These are phyloP conservation scores for Drosophila nigritarsus DNA, from an alignment of 2,888 invertebrate species.

Conservation along the genomic window DNA sequence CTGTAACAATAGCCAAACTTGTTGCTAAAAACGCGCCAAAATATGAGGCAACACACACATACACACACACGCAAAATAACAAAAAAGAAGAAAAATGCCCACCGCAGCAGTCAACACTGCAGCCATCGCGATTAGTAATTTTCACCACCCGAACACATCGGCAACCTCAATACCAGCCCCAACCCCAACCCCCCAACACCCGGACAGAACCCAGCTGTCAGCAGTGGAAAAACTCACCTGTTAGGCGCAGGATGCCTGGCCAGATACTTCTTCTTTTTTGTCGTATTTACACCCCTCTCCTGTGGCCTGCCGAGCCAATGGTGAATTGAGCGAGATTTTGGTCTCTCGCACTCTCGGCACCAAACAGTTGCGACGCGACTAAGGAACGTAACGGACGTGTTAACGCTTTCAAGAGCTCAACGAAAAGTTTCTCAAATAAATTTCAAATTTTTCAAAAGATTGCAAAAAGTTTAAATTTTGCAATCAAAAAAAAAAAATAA, in stretches of 20 bases:
- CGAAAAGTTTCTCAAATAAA: constrained; percentile 36
- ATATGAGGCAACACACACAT: constrained; percentile 12
- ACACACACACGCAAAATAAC: background rate
- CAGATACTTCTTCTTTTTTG: constrained; percentile 18
- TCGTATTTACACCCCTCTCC: background rate
- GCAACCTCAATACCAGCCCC: constrained; percentile 1
- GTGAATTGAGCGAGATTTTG: constrained; percentile 57
- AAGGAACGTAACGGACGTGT: constrained; percentile 69
- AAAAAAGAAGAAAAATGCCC: constrained; percentile 45
- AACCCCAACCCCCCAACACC: constrained; percentile 7
- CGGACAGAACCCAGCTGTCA: constrained; percentile 26
- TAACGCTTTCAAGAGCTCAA: constrained; percentile 40
- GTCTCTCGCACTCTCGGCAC: constrained; percentile 29
- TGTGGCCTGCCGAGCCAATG: constrained; percentile 36
- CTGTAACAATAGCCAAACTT: constrained; percentile 54
- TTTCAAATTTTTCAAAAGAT: constrained; percentile 27
- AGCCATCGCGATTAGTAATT: constrained; percentile 69
- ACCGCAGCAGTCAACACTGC: constrained; percentile 75
- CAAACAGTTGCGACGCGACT: constrained; percentile 73
- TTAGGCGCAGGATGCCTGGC: constrained; percentile 69
- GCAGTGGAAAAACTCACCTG: constrained; percentile 67
- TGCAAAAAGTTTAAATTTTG: constrained; percentile 10
- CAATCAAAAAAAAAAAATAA: background rate
- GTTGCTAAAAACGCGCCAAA: constrained; percentile 77
- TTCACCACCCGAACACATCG: constrained; percentile 47